phyloP scores from a whole-genome alignment of 2,113 vertebrate species.

The Heterocephalus glaber region DNA sequence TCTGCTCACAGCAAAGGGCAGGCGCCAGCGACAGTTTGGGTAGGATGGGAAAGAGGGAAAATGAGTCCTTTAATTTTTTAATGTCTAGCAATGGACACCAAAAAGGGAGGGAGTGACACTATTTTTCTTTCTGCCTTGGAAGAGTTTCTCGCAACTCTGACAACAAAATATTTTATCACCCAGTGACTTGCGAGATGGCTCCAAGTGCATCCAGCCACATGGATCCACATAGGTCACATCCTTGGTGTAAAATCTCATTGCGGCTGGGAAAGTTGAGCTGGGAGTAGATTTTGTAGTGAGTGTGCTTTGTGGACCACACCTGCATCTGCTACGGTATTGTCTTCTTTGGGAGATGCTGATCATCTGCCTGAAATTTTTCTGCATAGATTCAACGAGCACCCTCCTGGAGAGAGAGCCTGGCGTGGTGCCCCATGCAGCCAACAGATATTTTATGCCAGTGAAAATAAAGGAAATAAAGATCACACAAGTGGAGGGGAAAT shows the following conservation, averaged over 20 bases:
- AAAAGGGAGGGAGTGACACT: background rate
- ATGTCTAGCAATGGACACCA: background rate
- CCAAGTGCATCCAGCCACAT: background rate
- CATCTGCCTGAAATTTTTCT: background rate
- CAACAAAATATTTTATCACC: conserved; percentile 25
- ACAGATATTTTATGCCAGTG: conserved; percentile 7
- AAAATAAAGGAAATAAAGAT: conserved; percentile 28
- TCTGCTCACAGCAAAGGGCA: background rate
- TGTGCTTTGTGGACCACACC: background rate
- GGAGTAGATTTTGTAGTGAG: conserved; percentile 10
- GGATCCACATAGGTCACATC: conserved; percentile 40
- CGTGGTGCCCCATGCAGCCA: background rate
- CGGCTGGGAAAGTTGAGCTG: background rate
- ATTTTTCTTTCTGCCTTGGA: conserved; percentile 6
- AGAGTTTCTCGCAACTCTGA: conserved; percentile 53
- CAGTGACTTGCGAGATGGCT: background rate
- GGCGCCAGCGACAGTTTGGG: background rate
- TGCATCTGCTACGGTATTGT: background rate
- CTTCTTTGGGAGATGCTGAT: conserved; percentile 35
- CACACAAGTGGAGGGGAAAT: background rate
- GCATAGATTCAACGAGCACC: background rate
- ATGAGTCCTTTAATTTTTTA: background rate
- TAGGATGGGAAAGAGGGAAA: background rate
- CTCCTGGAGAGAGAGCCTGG: background rate
- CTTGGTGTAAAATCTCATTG: conserved; percentile 32